phyloP scores from a whole-genome alignment of 2,113 vertebrate genomes.

The Corvus cornix region DNA sequence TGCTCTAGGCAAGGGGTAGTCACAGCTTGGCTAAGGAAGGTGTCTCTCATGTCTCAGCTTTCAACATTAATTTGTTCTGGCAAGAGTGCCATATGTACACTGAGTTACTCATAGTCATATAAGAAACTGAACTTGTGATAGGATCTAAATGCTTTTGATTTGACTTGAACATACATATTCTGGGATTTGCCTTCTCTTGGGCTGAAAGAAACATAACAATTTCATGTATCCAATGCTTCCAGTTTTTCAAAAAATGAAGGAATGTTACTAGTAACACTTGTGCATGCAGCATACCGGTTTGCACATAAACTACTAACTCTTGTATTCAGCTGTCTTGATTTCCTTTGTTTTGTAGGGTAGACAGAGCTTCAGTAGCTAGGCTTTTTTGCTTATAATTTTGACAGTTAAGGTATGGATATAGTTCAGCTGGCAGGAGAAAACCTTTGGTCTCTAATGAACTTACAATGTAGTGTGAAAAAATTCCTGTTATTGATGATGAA shows the following conservation, averaged over 20 bases:
- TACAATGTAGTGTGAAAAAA: background rate
- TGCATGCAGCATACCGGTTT: background rate
- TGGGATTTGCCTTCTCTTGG: background rate
- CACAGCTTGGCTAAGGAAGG: background rate
- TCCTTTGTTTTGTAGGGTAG: background rate
- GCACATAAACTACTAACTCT: background rate
- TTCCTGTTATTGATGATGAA: background rate
- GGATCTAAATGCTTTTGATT: conserved; percentile 3
- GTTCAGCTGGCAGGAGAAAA: background rate
- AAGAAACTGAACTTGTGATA: conserved; percentile 16
- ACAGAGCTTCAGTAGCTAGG: background rate
- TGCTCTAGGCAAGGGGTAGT: background rate
- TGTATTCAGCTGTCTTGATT: background rate
- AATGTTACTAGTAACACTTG: background rate
- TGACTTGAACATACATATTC: background rate
- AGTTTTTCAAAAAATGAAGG: background rate
- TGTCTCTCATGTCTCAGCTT: conserved; percentile 10
- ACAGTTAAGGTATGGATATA: background rate
- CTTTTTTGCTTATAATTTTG: background rate
- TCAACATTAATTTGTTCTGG: conserved; percentile 34
- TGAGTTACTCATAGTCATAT: background rate
- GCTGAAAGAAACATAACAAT: background rate
- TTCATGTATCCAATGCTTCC: background rate
- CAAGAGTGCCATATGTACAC: background rate
- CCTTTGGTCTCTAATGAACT: background rate